Conservation (phyloP, 2,888 invertebrate genomes). For the Aproaerema taeniolella region DNA sequence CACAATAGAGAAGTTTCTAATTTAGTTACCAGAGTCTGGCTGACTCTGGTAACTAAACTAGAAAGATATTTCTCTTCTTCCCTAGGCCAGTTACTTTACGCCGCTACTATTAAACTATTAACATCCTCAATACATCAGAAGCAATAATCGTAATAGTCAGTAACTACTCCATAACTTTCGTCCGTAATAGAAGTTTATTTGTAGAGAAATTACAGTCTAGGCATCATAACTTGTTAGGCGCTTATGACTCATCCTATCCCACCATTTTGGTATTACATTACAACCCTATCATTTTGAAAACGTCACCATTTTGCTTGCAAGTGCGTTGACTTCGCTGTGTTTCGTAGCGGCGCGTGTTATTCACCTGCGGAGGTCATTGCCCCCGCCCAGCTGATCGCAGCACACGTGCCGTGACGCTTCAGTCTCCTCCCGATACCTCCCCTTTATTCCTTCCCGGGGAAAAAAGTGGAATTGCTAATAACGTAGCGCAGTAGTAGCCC, state of each 20-base stretch:
- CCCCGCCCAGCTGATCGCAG: constrained; percentile 47
- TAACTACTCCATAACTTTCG: no score
- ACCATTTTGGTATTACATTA: constrained; percentile 8
- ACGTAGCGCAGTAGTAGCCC: background rate
- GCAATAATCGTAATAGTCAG: no score
- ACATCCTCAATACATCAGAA: no score
- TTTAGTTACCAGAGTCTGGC: no score
- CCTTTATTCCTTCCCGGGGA: background rate
- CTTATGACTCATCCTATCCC: background rate
- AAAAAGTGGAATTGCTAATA: constrained; percentile 6
- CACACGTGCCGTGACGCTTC: constrained; percentile 35
- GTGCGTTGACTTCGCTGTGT: constrained; percentile 39
- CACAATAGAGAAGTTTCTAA: no score
- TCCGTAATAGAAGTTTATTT: no score
- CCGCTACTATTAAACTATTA: no score
- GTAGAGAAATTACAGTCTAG: no score
- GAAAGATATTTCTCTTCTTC: no score
- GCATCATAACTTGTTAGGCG: no score
- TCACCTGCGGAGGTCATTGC: constrained; percentile 39
- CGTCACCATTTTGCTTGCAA: constrained; percentile 22
- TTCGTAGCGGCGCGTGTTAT: constrained; percentile 36
- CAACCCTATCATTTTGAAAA: constrained; percentile 10
- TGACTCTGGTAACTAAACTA: no score
- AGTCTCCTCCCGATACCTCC: constrained; percentile 5
- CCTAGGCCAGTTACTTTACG: no score